Evolutionary conservation across 2,797 vertebrate genomes (phyloP), one percentile per base, ranked within the genome.

Genomic region (Falco cherrug): DNA sequence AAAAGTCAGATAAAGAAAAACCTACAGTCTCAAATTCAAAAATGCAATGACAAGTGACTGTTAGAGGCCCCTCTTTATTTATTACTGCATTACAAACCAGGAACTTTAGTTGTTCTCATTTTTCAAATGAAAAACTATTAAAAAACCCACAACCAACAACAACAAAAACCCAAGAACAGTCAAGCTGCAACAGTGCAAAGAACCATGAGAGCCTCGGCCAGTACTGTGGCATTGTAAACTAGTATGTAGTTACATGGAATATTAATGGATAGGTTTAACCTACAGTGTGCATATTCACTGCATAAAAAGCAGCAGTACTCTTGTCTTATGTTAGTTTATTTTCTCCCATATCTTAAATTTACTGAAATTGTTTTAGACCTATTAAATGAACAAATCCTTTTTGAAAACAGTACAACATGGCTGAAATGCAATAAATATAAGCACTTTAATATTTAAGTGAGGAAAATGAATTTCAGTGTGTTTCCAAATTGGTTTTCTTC

Each of bases 381-480:
- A 83, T 83, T 96, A 91, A 96, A 90, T 67, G 77, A 90, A 75
- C 73, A 96, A 91, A 87, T 74, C 78, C 67, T 84, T 94, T 94
- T 43, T 70, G 71, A 96, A 96, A 96, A 89, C 50, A 64, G 53
- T 65, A 89, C 68, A 93, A 84, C 48, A 70, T 50, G 79, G 56
- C 83, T 96, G 65, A 94, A 95, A 96, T 63, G 43, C 89, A 94
- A 96, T 96, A 96, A 96, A 96, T 97, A 95, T 61, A 95, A 81
- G 89, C 95, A 95, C 70, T 95, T 87, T 68, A 95, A 95, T 97
- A 96, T 96, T 95, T 79, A 97, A 96, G 78, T 78, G 95, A 95
- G 67, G 91, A 95, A 95, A 98, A 96, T 92, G 35, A 87, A 96
- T 95, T 96, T 81, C 88, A 92, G 84, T 65, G 63, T 89, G 59